Base-by-base conservation (phyloP, 1,140 invertebrate genomes). In the Pseudomyrmex sp. region DNA sequence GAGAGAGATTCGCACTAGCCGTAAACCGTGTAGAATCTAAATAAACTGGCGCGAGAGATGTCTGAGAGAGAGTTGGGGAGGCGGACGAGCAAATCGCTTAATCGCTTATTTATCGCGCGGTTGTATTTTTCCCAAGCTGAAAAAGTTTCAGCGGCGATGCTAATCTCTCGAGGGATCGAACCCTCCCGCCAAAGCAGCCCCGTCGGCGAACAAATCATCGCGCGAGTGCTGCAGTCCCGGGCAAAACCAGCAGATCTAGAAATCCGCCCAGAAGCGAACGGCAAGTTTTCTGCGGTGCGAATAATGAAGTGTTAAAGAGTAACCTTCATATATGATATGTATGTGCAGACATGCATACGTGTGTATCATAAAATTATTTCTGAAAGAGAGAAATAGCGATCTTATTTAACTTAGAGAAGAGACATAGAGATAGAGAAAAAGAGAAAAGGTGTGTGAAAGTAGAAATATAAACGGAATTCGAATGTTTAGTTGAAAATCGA, bases 61-160 rank as follows among this genome's bases (percentile, higher is more conserved):
- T 59, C 35, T 35, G 5, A 80, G 52, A 65, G 44, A 54, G 75
- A 68, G 48, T 20, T 20, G 20, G 62, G 12, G 5, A 35, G 35
- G 15, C 15, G 61, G 13, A 62, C 59, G 74, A 23, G 26, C 75
- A 62, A 69, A 80, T 72, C 76, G 65, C 76, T 80, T 80, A 80
- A 80, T 80, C 66, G 76, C 56, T 80, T 72, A 80, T 72, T 80
- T 72, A 80, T 80, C 76, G 66, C 76, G 66, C 66, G 56, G 44
- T 46, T 58, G 52, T 59, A 80, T 80, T 72, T 72, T 80, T 80
- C 54, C 76, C 35, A 70, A 59, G 65, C 44, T 79, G 35, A 80
- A 80, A 70, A 80, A 80, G 15, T 50, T 10, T 54, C 35, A 66
- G 20, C n/a, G 44, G 76, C 66, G 54, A 83, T 46, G 23, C 72